Conservation (phyloP, 2,113 vertebrate species). For the Hyperoodon ampullatus region DNA sequence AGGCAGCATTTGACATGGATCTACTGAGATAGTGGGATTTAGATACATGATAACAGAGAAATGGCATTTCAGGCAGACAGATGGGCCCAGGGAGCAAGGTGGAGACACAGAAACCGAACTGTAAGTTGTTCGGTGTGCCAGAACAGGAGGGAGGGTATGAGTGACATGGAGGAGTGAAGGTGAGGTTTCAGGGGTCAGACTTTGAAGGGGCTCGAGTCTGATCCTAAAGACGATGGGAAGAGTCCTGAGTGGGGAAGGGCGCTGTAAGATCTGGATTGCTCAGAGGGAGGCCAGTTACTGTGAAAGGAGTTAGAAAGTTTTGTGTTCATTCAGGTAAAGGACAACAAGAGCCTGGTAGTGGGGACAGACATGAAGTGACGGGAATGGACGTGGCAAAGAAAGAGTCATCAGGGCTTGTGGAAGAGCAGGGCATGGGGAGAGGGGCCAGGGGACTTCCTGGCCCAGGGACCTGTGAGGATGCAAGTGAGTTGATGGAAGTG, state of each 20-base stretch:
- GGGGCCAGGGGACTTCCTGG: neutral
- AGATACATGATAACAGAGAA: neutral
- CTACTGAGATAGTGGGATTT: neutral
- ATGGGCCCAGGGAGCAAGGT: neutral
- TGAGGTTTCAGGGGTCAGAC: neutral
- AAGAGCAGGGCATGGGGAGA: neutral
- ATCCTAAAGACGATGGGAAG: neutral
- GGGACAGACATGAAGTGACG: accelerated
- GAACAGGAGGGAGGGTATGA: neutral
- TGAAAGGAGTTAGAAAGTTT: neutral
- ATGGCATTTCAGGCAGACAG: conserved; percentile 3
- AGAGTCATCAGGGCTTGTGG: neutral
- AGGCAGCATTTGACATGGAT: neutral
- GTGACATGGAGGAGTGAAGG: neutral
- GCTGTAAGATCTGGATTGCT: neutral
- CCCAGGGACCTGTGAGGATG: neutral
- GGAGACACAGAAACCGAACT: neutral
- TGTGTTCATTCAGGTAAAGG: neutral
- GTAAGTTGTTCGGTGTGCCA: neutral
- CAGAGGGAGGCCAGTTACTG: neutral
- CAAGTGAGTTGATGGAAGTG: neutral
- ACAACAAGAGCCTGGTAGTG: neutral
- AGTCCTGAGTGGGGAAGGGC: neutral
- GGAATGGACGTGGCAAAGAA: neutral
- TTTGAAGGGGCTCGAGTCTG: neutral